Conservation (phyloP, 2,888 invertebrate species). For the Mythimna lalbum region DNA sequence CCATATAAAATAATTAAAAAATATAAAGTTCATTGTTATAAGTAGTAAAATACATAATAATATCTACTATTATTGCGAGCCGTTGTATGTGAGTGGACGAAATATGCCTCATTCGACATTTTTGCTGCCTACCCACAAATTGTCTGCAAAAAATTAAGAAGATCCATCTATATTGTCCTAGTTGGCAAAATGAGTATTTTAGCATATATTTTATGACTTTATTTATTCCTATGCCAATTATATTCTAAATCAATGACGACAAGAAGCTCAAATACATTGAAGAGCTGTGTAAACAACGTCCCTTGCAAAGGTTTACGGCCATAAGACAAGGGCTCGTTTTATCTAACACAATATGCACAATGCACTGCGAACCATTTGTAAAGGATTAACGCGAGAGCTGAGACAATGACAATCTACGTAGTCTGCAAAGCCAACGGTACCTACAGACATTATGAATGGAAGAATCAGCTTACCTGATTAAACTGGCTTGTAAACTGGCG, state of each 20-base stretch:
- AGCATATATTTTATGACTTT: background rate
- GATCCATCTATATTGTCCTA: background rate
- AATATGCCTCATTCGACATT: too few species aligned
- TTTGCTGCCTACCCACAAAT: too few species aligned
- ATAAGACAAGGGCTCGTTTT: slow-evolving; percentile 49
- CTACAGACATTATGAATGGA: background rate
- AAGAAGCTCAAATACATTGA: slow-evolving; percentile 24
- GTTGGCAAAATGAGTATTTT: background rate
- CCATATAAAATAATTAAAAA: too few species aligned
- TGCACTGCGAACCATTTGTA: slow-evolving; percentile 57
- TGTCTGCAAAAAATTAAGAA: too few species aligned
- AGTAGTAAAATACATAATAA: too few species aligned
- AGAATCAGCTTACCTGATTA: slow-evolving; percentile 26
- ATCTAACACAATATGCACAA: slow-evolving; percentile 71
- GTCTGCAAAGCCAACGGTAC: slow-evolving; percentile 65
- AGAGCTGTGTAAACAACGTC: slow-evolving; percentile 1
- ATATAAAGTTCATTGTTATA: too few species aligned
- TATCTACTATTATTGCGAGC: too few species aligned
- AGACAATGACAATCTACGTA: slow-evolving; percentile 62
- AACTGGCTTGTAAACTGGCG: slow-evolving; percentile 3
- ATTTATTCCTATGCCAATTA: background rate
- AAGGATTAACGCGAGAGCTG: slow-evolving; percentile 70
- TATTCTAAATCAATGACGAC: slow-evolving; percentile 8
- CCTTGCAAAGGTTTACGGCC: slow-evolving; percentile 13
- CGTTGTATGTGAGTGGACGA: too few species aligned